Evolutionary conservation across 2,888 invertebrate genomes (phyloP), one percentile per base, ranked within the genome.

Genomic region (Philhelius pedissequus): DNA sequence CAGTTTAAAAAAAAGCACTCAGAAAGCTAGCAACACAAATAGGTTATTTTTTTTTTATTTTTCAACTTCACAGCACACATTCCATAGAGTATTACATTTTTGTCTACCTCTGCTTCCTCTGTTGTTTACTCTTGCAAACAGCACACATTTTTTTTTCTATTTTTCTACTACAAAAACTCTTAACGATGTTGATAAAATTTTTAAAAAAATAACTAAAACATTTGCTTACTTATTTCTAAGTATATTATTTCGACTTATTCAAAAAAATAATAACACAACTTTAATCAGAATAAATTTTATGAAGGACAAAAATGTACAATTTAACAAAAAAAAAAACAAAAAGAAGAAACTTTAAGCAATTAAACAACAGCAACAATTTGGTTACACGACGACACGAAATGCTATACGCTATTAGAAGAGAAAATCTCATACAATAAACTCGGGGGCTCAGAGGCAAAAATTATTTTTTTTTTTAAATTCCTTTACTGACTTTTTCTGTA

Each of bases 321-420:
- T 35, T 5, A 20, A 56, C 11, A 56, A 22, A 35, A 35, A 20
- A 11, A 52, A 13, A n/a, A n/a, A n/a, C n/a, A 54, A 15, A 27
- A 35, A 56, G 13, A 56, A 38, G n/a, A 56, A 35, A 22, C 35
- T 18, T 56, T 25, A 15, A 50, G n/a, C n/a, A n/a, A 50, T 4
- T 27, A 50, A 27, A 25, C 52, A 30, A 15, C 20, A 35, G 13
- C 18, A 27, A 40, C 15, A 25, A 38, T 22, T 2, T 25, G 25
- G 27, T 60, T 60, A 60, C 60, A 60, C 38, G 60, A 60, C 38
- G 38, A 60, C 60, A 60, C 40, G 40, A 60, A 40, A 38, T 40
- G 38, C 60, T 40, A 35, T 56, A 56, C 56, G 35, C 40, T 60
- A 25, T 60, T 25, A 60, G 40, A 15, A 60, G 60, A 11, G 60